These are phyloP conservation scores for Chloroclysta siterata DNA, from an alignment of 2,888 invertebrate genomes.

Conservation along the genomic window DNA sequence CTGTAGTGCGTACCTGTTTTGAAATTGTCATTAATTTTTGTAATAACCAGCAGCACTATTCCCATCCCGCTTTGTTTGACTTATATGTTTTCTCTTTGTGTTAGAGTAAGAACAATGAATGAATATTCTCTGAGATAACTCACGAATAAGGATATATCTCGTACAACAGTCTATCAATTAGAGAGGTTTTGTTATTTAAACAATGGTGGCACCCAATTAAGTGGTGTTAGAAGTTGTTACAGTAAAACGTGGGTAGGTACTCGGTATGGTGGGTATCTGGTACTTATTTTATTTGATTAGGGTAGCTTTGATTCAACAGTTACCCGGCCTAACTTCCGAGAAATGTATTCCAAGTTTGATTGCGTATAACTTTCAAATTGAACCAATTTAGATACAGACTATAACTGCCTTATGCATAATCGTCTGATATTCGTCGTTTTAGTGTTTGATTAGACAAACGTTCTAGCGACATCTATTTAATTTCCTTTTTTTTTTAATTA, in stretches of 20 bases:
- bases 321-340: conserved; percentile 5
- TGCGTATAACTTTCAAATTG: conserved; percentile 2
- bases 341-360: conserved; percentile 10
- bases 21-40: not conserved
- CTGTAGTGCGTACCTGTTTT: too few species aligned
- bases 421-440: not conserved
- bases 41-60: conserved; percentile 4
- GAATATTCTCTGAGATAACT: conserved; percentile 14
- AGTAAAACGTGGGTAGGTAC: conserved; percentile 8
- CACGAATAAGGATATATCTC: conserved; percentile 11
- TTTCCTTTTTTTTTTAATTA: too few species aligned
- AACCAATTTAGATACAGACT: conserved; percentile 7
- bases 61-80: conserved; percentile 16
- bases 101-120: conserved; percentile 19
- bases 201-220: conserved; percentile 19
- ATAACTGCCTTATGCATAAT: not conserved
- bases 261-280: too few species aligned
- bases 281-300: conserved; percentile 15
- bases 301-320: conserved; percentile 12
- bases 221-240: conserved; percentile 17
- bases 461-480: too few species aligned
- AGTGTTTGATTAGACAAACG: too few species aligned
- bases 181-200: conserved; percentile 16
- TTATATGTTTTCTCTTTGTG: conserved; percentile 17
- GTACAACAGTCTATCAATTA: conserved; percentile 14